Evolutionary conservation across 2,888 invertebrate species (phyloP), one percentile per base, ranked within the genome.

Genomic region (Torymus aiolomorphi): DNA sequence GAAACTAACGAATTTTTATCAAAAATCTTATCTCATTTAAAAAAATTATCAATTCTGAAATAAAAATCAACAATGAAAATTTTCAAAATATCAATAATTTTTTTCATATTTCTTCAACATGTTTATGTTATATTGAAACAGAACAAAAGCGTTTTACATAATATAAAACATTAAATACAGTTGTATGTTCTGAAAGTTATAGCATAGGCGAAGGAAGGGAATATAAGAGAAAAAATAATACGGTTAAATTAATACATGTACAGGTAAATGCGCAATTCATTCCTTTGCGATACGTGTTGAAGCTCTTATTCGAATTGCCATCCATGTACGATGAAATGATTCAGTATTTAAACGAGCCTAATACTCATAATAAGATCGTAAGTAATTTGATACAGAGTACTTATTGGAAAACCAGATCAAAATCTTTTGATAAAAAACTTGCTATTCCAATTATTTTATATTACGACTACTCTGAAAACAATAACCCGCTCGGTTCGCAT

Each of bases 171-270:
- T 12, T n/a, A 18, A 16, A 51, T 5, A 65, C 65, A n/a, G 42
- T 3, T 16, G 49, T 65, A n/a, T 16, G n/a, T 16, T 49, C 65
- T n/a, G n/a, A 11, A 3, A 65, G 49, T 51, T 5, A 16, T 42
- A 31, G 2, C 14, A 49, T 65, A n/a, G 65, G 65, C 12, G 65
- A 65, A 65, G 1, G 65, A 16, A 24, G 49, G 16, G 49, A 49
- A 65, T 65, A 49, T 51, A 51, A 65, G 49, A 65, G 16, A 49
- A 49, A 65, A 65, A 65, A 42, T 3, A 8, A 12, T n/a, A 5
- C 5, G 12, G 2, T 49, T 20, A 16, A 2, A n/a, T n/a, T 65
- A 5, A 11, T 65, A 14, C 49, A 65, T 65, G 16, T 65, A n/a
- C 65, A 42, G 14, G 65, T 65, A 49, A 49, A n/a, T 5, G 16